phyloP scores from a whole-genome alignment of 92 coral and sea anemone genomes.

The Nematostella vectensis region DNA sequence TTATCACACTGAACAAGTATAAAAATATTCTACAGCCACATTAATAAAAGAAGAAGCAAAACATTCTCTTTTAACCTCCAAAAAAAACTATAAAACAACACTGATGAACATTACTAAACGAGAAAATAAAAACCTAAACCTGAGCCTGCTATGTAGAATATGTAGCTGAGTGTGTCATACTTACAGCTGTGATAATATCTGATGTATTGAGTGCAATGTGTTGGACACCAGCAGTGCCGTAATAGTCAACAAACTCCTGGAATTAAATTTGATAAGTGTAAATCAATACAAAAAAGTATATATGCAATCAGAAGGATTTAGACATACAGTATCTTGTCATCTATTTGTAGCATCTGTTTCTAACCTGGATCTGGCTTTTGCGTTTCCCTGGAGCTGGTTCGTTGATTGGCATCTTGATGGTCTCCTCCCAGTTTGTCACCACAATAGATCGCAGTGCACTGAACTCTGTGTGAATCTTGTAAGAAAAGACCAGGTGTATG shows the following conservation, averaged over 20 bases:
- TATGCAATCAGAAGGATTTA: not conserved
- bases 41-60: no score
- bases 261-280: not conserved
- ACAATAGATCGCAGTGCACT: slow-evolving; percentile 92
- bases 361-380: slow-evolving; percentile 89
- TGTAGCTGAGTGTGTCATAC: no score
- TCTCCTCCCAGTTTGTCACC: slow-evolving; percentile 90
- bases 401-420: slow-evolving; percentile 87
- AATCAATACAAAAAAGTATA: not conserved
- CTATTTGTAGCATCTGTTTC: not conserved
- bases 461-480: slow-evolving; percentile 74
- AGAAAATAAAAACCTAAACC: no score
- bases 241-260: slow-evolving; percentile 87
- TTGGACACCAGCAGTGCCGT: slow-evolving; percentile 91
- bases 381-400: slow-evolving; percentile 89
- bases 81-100: no score
- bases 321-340: not conserved
- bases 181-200: slow-evolving; percentile 74
- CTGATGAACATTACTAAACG: no score
- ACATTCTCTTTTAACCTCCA: no score
- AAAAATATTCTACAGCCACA: no score
- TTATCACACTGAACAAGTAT: no score
- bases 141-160: no score
- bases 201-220: slow-evolving; percentile 89
- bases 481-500: slow-evolving; percentile 1